phyloP scores from a whole-genome alignment of 1,140 invertebrate species.

The Amphibalanus amphitrite region DNA sequence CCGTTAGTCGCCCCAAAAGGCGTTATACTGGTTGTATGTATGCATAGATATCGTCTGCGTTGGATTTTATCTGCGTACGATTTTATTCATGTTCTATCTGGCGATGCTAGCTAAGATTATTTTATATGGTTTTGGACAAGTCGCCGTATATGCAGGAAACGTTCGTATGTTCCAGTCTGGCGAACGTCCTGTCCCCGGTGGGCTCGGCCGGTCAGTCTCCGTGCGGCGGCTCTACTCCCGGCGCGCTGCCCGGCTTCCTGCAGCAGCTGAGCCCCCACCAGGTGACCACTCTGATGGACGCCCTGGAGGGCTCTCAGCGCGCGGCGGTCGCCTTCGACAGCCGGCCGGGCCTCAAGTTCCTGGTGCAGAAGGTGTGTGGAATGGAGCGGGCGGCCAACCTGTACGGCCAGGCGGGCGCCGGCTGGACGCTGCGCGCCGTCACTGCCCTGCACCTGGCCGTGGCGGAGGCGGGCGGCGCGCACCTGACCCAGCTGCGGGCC shows the following conservation, averaged over 20 bases:
- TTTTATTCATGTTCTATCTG: too few species aligned
- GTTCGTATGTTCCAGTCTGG: conserved; percentile 25
- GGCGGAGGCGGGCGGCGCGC: too few species aligned
- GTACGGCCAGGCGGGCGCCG: conserved; percentile 78
- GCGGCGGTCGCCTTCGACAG: conserved; percentile 68
- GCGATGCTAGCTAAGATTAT: too few species aligned
- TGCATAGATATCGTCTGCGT: too few species aligned
- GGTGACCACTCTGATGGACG: conserved; percentile 45
- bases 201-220: conserved; percentile 15
- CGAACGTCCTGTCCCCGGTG: conserved; percentile 26
- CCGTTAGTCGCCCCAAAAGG: too few species aligned
- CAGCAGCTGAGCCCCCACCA: conserved; percentile 10
- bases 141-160: too few species aligned
- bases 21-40: too few species aligned
- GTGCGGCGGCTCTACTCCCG: too few species aligned
- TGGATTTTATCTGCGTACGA: too few species aligned
- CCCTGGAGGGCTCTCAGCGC: conserved; percentile 58
- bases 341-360: conserved; percentile 75
- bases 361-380: conserved; percentile 79
- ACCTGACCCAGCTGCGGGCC: neutral
- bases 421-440: conserved; percentile 76
- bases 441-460: conserved; percentile 51
- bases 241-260: conserved; percentile 29
- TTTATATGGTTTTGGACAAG: too few species aligned
- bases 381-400: conserved; percentile 73